Percentiles rank a stretch among this genome's conserved stretches.
These are phyloP conservation scores for Arbacia lixula DNA, from an alignment of 53 echinoderm and acorn worm species.

Conservation along the genomic window DNA sequence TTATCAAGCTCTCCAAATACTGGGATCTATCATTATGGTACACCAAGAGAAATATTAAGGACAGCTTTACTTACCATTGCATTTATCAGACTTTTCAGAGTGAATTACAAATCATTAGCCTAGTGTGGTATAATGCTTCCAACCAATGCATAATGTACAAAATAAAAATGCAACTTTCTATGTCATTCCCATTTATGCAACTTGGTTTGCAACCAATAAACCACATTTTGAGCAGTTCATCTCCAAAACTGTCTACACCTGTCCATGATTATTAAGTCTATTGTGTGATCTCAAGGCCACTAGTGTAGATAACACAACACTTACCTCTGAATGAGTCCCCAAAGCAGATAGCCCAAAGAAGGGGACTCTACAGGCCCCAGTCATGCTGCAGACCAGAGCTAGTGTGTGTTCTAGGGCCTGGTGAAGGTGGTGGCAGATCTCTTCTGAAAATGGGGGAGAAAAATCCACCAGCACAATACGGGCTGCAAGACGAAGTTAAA, in stretches of 20 bases:
- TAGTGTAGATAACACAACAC: too few species aligned
- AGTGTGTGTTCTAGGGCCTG: slow-evolving; percentile 79
- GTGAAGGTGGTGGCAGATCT: slow-evolving; percentile 63
- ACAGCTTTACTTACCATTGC: too few species aligned
- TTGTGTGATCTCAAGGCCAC: too few species aligned
- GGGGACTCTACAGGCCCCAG: slow-evolving; percentile 77
- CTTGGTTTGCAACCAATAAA: background rate
- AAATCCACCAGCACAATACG: slow-evolving; percentile 89
- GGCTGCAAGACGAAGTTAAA: slow-evolving; percentile 71
- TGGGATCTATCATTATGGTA: too few species aligned
- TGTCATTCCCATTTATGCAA: too few species aligned
- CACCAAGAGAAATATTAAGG: too few species aligned
- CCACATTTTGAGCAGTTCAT: background rate
- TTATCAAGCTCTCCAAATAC: too few species aligned
- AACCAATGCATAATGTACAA: background rate
- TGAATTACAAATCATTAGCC: too few species aligned
- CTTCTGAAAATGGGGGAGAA: slow-evolving; percentile 72
- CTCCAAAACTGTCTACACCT: background rate
- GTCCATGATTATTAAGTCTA: too few species aligned
- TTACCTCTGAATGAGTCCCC: slow-evolving; percentile 85
- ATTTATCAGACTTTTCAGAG: too few species aligned
- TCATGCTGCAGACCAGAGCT: slow-evolving; percentile 78
- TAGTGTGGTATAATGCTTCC: too few species aligned
- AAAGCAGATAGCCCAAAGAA: slow-evolving; percentile 91
- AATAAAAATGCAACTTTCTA: background rate